A percentile compares a stretch with the other conserved stretches of the same genome.
phyloP scores from a whole-genome alignment of 2,888 invertebrate species.

The Linyphia triangularis region DNA sequence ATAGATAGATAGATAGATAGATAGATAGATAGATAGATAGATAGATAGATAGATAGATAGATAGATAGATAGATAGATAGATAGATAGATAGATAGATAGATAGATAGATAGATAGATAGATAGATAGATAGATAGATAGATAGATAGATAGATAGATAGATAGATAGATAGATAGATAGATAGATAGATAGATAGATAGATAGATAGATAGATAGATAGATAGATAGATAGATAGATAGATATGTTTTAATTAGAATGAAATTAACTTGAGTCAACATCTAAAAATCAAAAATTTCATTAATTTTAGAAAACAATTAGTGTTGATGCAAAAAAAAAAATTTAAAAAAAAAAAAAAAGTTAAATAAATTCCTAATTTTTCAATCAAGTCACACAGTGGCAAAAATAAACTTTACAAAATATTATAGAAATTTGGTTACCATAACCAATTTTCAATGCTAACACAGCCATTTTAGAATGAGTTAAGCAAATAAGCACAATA shows the following conservation, averaged over 20 bases:
- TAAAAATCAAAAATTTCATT: no score
- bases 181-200: slow-evolving; percentile 42
- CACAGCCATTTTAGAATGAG: no score
- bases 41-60: slow-evolving; percentile 19
- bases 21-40: slow-evolving; percentile 18
- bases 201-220: slow-evolving; percentile 42
- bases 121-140: slow-evolving; percentile 32
- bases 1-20: slow-evolving; percentile 16
- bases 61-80: slow-evolving; percentile 32
- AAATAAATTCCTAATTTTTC: no score
- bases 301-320: no score
- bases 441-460: no score
- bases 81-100: slow-evolving; percentile 32
- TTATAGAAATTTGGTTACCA: no score
- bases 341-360: no score
- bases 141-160: slow-evolving; percentile 42
- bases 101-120: slow-evolving; percentile 19
- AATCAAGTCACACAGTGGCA: no score
- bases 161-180: slow-evolving; percentile 42
- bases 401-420: no score
- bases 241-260: slow-evolving; percentile 4
- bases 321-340: no score
- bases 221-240: slow-evolving; percentile 42
- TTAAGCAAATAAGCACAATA: no score
- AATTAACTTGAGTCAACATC: no score